A percentile compares a stretch with the other conserved stretches of the same genome.
These are phyloP conservation scores for Drosophila tropicalis DNA, from an alignment of 1,140 invertebrate species.

Conservation along the genomic window DNA sequence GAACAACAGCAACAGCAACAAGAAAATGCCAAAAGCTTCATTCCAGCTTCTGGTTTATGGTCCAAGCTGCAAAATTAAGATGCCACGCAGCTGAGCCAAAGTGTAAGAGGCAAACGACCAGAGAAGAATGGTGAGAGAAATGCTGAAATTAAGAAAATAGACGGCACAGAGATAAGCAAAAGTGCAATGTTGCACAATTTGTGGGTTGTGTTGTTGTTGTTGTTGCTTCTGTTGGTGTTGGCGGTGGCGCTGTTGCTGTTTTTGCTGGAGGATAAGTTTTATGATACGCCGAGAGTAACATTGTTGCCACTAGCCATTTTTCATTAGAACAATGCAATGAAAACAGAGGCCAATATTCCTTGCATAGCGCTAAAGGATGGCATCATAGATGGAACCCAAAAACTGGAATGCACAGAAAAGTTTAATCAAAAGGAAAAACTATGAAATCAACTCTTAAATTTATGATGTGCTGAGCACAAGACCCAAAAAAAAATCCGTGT, in stretches of 20 bases:
- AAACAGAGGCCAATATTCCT: conserved; percentile 34
- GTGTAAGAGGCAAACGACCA: conserved; percentile 23
- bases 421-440: conserved; percentile 13
- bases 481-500: neutral
- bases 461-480: neutral
- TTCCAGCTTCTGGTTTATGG: conserved; percentile 45
- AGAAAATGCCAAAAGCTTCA: conserved; percentile 26
- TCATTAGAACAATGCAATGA: conserved; percentile 70
- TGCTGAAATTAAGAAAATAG: conserved; percentile 70
- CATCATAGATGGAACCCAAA: conserved; percentile 3
- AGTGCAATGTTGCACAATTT: conserved; percentile 67
- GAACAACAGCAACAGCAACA: conserved; percentile 27
- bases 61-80: conserved; percentile 61
- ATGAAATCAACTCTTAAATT: conserved; percentile 7
- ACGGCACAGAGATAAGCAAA: conserved; percentile 70
- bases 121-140: conserved; percentile 14
- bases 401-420: neutral
- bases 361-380: conserved; percentile 35
- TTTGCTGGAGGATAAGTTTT: conserved; percentile 59
- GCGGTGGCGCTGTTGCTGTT: conserved; percentile 36
- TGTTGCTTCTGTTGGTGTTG: conserved; percentile 11
- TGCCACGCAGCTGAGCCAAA: conserved; percentile 29
- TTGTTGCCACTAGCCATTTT: conserved; percentile 69
- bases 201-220: conserved; percentile 39
- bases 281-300: conserved; percentile 69